Evolutionary conservation across 2,113 vertebrate species (phyloP), one percentile per base, ranked within the genome.

Genomic region (Hypanus sabinus): DNA sequence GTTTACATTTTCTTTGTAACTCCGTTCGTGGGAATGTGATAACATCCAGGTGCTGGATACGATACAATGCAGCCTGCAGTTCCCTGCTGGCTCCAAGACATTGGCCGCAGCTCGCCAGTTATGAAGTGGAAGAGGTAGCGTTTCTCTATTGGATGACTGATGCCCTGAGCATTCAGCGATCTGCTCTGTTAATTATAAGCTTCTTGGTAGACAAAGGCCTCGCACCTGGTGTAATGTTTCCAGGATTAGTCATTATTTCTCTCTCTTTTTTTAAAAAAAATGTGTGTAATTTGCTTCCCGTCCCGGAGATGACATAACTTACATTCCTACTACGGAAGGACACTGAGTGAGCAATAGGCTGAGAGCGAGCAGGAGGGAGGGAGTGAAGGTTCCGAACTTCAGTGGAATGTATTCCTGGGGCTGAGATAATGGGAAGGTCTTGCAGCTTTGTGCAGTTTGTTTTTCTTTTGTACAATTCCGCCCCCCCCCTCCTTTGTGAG

Each of bases 221-320:
- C 65, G 38, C 91, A 73, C 70, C 91, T 55, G 91, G 33, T 55
- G 68, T 73, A 75, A 75, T 70, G 33, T 93, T 93, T 70, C 91
- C 38, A 73, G 70, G 65, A 71, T 93, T 93, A 73, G 91, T 30
- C 91, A 75, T 73, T 93, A 93, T 73, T 93, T 73, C 60, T 22
- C 71, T n/a, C 60, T 24, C 2, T 33, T 62, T n/a, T 33, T n/a
- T 12, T 30, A 4, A 30, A 24, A 70, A 73, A 73, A 73, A 73
- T 1, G 71, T 73, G 14, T 73, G 36, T 93, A 92, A 92, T 92
- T 92, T 92, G 65, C 71, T 24, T 14, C 30, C 10, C 18, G 68
- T 27, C 55, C 70, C 91, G 91, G 91, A 75, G 91, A 46, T 93
- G 91, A 93, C 91, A 92, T 62, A 87, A 92, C 65, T 71, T 5